Evolutionary conservation across 2,888 invertebrate species (phyloP), one percentile per base, ranked within the genome.

Genomic region (Dione vanillae): DNA sequence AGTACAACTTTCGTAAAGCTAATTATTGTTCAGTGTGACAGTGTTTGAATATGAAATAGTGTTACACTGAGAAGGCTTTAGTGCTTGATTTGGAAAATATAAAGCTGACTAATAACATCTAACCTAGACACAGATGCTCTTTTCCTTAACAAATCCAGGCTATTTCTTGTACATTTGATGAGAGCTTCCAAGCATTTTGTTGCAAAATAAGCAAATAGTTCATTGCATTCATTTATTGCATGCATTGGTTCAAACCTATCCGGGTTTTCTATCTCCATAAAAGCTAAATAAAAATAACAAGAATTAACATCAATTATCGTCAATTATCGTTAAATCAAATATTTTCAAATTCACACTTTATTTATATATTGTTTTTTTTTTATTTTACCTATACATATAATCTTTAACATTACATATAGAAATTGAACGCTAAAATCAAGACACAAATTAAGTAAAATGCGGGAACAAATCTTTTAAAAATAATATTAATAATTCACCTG

Each of bases 141-240:
- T 78, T 94, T 95, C 74, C 96, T 95, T 43, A 97, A 87, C 71
- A 94, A 85, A 80, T 97, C 97, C 71, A 98, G 89, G 14, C 97
- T 96, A 56, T 92, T 89, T 82, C 95, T 95, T 0, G 97, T 96
- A 67, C 96, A 95, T 79, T 96, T 96, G 12, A 97, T 96, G 20
- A 98, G 89, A 3, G 96, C 90, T 73, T 97, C 96, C 43, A 96
- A 90, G 74, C 96, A 94, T 86, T 96, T 96, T 65, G 95, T 95
- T 77, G 97, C 96, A 80, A 97, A 97, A 83, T 95, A 96, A 0
- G 96, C 95, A 83, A 97, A 97, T 62, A 97, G 89, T 82, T 97
- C 97, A 83, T 97, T 96, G 79, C 96, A 96, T 82, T 97, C 96
- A 65, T 95, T 95, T 58, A 96, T 95, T 5, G 96, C 90, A 49